A percentile compares a stretch with the other conserved stretches of the same genome.
Evolutionary conservation across 2,113 vertebrate species (phyloP).

Genomic region (Cynopterus brachyotis): DNA sequence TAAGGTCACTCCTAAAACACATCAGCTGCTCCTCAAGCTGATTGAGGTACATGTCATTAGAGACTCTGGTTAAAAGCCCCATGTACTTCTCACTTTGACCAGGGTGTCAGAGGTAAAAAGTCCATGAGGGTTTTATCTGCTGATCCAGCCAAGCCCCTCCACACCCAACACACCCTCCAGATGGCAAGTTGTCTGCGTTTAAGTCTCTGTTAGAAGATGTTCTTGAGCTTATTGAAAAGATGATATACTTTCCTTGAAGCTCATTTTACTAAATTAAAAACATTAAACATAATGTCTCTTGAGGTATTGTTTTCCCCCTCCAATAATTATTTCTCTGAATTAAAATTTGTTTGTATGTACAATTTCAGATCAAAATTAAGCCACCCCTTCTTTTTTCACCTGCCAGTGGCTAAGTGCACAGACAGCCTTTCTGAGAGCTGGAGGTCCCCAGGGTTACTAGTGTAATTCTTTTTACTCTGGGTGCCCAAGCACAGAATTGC

Average conservation of each 20-base stretch:
- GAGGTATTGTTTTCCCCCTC: constrained; percentile 77
- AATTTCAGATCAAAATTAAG: constrained; percentile 80
- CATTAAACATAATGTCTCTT: constrained; percentile 83
- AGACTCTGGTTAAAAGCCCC: constrained; percentile 47
- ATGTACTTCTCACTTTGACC: constrained; percentile 64
- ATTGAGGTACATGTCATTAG: constrained; percentile 53
- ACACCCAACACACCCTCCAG: constrained; percentile 56
- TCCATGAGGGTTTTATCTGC: constrained; percentile 60
- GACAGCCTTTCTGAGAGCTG: constrained; percentile 77
- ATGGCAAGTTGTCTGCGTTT: constrained; percentile 71
- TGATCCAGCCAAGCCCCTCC: constrained; percentile 52
- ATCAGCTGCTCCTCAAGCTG: constrained; percentile 64
- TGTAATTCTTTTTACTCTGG: constrained; percentile 83
- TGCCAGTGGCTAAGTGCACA: constrained; percentile 70
- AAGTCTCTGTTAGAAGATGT: constrained; percentile 69
- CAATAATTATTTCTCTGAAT: constrained; percentile 72
- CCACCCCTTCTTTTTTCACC: constrained; percentile 73
- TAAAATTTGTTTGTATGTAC: constrained; percentile 82
- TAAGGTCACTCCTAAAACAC: constrained; percentile 52
- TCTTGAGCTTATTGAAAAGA: constrained; percentile 69
- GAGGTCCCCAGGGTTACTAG: constrained; percentile 81
- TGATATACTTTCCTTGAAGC: constrained; percentile 73
- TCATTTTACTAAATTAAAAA: constrained; percentile 85
- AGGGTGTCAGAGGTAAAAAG: constrained; percentile 71
- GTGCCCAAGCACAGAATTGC: constrained; percentile 82